A percentile compares a stretch with the other conserved stretches of the same genome.
Conservation (phyloP, 64 coral and sea anemone genomes). For the Montipora foliosa region DNA sequence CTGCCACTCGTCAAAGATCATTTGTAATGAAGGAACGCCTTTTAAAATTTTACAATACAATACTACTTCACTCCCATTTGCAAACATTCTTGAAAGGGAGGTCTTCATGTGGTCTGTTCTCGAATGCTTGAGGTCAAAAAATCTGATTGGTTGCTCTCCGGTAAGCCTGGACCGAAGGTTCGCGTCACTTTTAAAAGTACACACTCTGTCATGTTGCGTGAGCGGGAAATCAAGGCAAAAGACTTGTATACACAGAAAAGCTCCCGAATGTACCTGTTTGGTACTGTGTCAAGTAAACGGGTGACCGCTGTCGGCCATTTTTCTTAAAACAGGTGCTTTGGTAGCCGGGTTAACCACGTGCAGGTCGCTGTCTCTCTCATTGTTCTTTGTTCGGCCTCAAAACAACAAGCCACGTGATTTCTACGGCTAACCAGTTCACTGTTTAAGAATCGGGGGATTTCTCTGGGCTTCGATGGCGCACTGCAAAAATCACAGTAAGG, state of each 20-base stretch:
- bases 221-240: not conserved
- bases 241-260: too few species aligned
- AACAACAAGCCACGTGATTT: slow-evolving; percentile 8
- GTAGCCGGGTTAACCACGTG: not conserved
- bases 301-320: not conserved
- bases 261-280: not conserved
- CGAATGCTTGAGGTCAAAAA: too few species aligned
- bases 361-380: not conserved
- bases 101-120: too few species aligned
- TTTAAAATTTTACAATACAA: too few species aligned
- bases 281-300: not conserved
- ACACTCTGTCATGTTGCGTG: too few species aligned
- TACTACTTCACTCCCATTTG: too few species aligned
- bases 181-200: too few species aligned
- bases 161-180: too few species aligned
- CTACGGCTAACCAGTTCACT: not conserved
- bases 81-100: too few species aligned
- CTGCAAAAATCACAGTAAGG: not conserved
- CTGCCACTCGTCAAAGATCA: too few species aligned
- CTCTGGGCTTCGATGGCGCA: slow-evolving; percentile 7
- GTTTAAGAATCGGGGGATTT: not conserved
- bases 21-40: too few species aligned
- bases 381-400: slow-evolving; percentile 32
- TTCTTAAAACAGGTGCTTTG: slow-evolving; percentile 15
- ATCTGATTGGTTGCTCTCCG: too few species aligned